phyloP scores from a whole-genome alignment of 2,888 invertebrate genomes.

The Standfussiana lucernea region DNA sequence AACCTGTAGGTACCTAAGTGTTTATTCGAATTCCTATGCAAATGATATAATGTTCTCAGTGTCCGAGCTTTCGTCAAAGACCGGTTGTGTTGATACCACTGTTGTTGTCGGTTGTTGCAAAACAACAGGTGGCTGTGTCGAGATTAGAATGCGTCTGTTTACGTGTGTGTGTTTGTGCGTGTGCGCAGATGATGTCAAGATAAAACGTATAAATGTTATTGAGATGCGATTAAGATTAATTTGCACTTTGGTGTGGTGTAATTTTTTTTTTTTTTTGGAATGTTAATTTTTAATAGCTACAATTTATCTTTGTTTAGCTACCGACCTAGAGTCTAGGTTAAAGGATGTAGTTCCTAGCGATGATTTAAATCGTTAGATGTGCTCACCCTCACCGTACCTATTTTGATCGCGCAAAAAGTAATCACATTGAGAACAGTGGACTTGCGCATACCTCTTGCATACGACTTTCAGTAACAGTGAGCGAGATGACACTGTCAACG shows the following conservation, averaged over 20 bases:
- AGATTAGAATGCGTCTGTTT: conserved; percentile 39
- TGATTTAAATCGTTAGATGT: not conserved
- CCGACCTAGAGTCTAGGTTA: not conserved
- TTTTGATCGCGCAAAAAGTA: not conserved
- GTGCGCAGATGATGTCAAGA: conserved; percentile 40
- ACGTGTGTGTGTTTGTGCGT: conserved; percentile 20
- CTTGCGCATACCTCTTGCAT: not conserved
- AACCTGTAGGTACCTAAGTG: conserved; percentile 16
- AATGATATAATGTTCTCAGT: conserved; percentile 53
- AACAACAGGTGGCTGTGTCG: conserved; percentile 56
- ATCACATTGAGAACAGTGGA: not conserved
- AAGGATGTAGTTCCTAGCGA: not conserved
- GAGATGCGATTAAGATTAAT: conserved; percentile 52
- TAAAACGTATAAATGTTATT: conserved; percentile 38
- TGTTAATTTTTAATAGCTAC: not conserved
- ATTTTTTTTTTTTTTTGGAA: not conserved
- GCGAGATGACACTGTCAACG: not conserved
- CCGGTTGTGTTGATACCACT: conserved; percentile 30
- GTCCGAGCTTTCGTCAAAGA: conserved; percentile 50
- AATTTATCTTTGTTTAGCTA: not conserved
- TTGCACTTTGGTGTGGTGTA: conserved; percentile 14
- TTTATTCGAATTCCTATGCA: conserved; percentile 59
- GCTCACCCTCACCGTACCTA: not conserved
- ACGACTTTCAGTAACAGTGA: not conserved
- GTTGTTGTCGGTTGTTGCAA: conserved; percentile 52